Evolutionary conservation across 1,140 invertebrate genomes (phyloP), one percentile per base, ranked within the genome.

Genomic region (Apis cerana): DNA sequence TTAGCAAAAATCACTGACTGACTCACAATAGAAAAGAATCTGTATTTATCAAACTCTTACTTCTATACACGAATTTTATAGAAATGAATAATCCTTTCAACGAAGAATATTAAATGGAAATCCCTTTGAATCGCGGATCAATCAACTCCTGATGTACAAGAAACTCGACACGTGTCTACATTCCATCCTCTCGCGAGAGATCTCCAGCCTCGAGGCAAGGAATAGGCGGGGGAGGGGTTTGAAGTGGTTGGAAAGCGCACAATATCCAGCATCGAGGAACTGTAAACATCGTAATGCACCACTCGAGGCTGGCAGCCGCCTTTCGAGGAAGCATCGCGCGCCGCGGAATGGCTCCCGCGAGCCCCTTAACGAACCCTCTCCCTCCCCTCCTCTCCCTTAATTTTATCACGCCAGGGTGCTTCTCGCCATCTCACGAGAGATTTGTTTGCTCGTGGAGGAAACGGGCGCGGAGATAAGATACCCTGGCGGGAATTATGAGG

Each of bases 361-460:
- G 33, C n/a, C 48, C 48, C 64, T 82, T 76, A 76, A 82, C 80
- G 64, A 82, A 82, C 80, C 15, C 48, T 33, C 58, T n/a, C 5
- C 15, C 1, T n/a, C 58, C 33, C 15, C 54, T 5, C 54, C 17
- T 7, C 23, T 13, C 23, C 54, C 89, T 91, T 91, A 89, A 91
- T 91, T 92, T 91, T 85, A 90, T 89, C 88, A 80, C 84, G 83
- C 87, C 83, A 78, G 88, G 33, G 27, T 27, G 56, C 27, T 33
- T 56, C 61, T 52, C 72, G 52, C 54, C 72, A 86, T 86, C 85
- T 83, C 33, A 1, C 21, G 27, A 33, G 27, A 83, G 87, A 89
- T 89, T 85, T 90, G 91, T 91, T 91, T 90, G 88, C 90, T 90
- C 88, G 83, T 77, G 71, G 88, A 88, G 89, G 87, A 91, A 71